These are phyloP conservation scores for Eupithecia subumbrata DNA, from an alignment of 2,888 invertebrate species.

Conservation along the genomic window DNA sequence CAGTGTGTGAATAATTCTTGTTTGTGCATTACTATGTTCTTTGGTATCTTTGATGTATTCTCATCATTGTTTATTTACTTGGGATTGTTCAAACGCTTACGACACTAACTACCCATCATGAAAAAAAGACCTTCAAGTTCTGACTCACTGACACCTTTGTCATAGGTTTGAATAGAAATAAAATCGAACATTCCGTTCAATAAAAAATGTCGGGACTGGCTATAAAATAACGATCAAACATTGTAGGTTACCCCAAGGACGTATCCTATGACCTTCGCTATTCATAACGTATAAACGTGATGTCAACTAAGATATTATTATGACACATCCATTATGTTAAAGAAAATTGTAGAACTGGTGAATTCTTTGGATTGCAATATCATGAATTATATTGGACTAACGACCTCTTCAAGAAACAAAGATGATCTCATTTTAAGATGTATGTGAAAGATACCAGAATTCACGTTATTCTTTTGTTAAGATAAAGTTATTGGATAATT, in stretches of 20 bases:
- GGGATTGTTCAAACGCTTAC: neutral
- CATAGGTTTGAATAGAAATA: neutral
- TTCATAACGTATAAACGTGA: constrained; percentile 29
- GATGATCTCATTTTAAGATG: constrained; percentile 10
- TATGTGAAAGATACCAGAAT: neutral
- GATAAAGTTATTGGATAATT: neutral
- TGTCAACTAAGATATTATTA: constrained; percentile 25
- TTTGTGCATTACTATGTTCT: neutral
- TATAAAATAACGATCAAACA: neutral
- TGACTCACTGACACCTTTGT: neutral
- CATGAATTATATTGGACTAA: constrained; percentile 16
- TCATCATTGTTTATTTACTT: neutral
- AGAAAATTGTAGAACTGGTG: neutral
- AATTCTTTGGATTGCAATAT: constrained; percentile 15
- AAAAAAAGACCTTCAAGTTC: neutral
- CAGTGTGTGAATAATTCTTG: neutral
- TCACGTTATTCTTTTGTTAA: constrained; percentile 5
- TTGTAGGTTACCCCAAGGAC: constrained; percentile 45
- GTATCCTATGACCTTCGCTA: constrained; percentile 38
- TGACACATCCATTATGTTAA: constrained; percentile 7
- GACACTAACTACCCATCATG: neutral
- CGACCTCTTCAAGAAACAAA: constrained; percentile 23
- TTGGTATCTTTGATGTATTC: neutral
- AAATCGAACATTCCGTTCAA: neutral
- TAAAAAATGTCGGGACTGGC: neutral